Evolutionary conservation across 2,113 vertebrate genomes (phyloP), one percentile per base, ranked within the genome.

Genomic region (Albula goreensis): DNA sequence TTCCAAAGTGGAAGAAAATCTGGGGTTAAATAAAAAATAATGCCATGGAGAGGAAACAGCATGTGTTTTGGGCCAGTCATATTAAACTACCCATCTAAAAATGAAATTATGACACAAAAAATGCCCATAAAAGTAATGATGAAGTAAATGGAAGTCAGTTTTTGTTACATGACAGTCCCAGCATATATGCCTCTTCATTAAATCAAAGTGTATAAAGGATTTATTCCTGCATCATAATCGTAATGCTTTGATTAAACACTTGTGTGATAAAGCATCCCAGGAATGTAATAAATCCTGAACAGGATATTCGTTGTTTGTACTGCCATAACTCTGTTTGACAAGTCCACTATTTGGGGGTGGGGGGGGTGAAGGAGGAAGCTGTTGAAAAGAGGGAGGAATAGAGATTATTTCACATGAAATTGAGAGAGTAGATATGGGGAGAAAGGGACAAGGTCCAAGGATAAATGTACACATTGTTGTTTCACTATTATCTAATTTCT

Each of bases 161-260:
- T 6, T 12, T 22, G 51, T 57, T 57, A 57, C n/a, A 51, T 8
- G 79, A 80, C 7, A 51, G 17, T 12, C 49, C 12, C 2, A 56
- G 19, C 22, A 52, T 56, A 25, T 31, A 9, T 4, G 52, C 81
- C 22, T n/a, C 81, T 82, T 82, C 51, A 57, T 57, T 82, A 57
- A 57, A 81, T 81, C 79, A 81, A 51, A 81, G 19, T 50, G 31
- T 80, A 50, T 13, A 8, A 51, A 51, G 49, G 49, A 51, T 81
- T 19, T 81, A 51, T 81, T 78, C 12, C 77, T 78, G 25, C 77
- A 78, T 78, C 77, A 31, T 78, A 31, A 78, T 78, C 77, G 25
- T 78, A 78, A 31, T 78, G n/a, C 41, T 31, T 41, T 78, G 77
- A 78, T 78, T 78, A 78, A 78, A 78, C 77, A 78, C 77, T 78